These are phyloP conservation scores for Patiria pectinifera DNA, from an alignment of 53 echinoderm and acorn worm species.

Conservation along the genomic window DNA sequence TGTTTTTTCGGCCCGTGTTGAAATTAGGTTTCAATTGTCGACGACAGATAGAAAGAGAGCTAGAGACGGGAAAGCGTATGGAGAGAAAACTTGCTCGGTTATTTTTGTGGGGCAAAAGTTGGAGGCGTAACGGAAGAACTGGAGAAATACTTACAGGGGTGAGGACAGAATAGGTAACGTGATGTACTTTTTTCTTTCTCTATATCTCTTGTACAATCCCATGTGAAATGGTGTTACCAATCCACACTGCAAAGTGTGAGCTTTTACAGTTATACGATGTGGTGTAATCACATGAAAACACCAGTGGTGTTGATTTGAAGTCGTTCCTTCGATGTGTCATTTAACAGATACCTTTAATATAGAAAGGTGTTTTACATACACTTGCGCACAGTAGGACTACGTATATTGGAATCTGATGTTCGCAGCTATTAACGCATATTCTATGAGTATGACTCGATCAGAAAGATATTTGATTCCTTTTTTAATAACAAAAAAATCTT, in stretches of 20 bases:
- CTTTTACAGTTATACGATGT: not conserved
- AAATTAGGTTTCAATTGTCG: conserved; percentile 65
- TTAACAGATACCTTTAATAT: too few relatives aligned
- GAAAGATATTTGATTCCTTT: too few relatives aligned
- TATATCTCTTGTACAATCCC: not conserved
- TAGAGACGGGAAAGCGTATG: not conserved
- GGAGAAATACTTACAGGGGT: conserved; percentile 1
- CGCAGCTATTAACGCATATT: too few relatives aligned
- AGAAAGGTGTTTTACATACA: not conserved
- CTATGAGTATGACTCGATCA: too few relatives aligned
- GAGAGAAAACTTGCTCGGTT: not conserved
- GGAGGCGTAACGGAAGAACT: conserved; percentile 7
- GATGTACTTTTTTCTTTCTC: not conserved
- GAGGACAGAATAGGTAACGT: conserved; percentile 17
- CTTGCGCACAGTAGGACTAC: not conserved
- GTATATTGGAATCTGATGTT: not conserved
- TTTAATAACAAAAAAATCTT: too few relatives aligned
- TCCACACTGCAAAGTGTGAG: too few relatives aligned
- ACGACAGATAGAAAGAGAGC: not conserved
- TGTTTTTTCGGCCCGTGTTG: conserved; percentile 46
- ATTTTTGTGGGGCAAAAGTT: conserved; percentile 23
- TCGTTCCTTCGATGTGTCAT: too few relatives aligned
- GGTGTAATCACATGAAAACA: too few relatives aligned
- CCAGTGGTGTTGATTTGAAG: too few relatives aligned
- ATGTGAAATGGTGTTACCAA: not conserved